Evolutionary conservation across 2,797 vertebrate species (phyloP), one percentile per base, ranked within the genome.

Genomic region (Phoeniculus purpureus): DNA sequence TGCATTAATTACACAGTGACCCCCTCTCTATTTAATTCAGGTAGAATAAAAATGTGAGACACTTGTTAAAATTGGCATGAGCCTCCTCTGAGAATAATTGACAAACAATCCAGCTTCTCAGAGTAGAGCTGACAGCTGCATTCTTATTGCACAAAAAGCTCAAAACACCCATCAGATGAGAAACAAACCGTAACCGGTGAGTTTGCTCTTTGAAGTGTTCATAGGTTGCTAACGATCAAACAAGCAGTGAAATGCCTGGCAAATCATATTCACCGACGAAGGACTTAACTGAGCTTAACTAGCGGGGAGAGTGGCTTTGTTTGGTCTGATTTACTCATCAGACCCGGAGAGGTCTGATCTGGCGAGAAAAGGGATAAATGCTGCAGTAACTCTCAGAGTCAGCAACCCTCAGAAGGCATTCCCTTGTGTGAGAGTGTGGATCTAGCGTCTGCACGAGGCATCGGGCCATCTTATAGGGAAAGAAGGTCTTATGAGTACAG

Each of bases 401-500:
- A 77, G 3, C 4, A 74, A 5, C 9, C 17, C 10, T 74, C 23
- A 48, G 23, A 80, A 74, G 80, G 4, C 11, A 27, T n/a, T 71
- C 0, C 2, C 1, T 74, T 73, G 22, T 58, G 3, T 25, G n/a
- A 43, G 26, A 68, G 6, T 51, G 15, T 32, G 75, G 27, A 17
- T 29, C 12, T 31, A 23, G 3, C 22, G 5, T 50, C 65, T 60
- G 7, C 21, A 40, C 34, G 19, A 85, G 10, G 26, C 6, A 40
- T 5, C 58, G 29, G 59, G 74, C 7, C 6, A 25, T 52, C 37
- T 66, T 25, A 50, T 9, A 58, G 8, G 9, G 48, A 52, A 11
- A 55, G 29, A 55, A 45, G 3, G 7, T 76, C 14, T 86, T 61
- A 65, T 0, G 0, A 48, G 3, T 45, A 20, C 4, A 1, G 20